phyloP scores from a whole-genome alignment of 2,113 vertebrate genomes.

The Rhodinocichla rosea region DNA sequence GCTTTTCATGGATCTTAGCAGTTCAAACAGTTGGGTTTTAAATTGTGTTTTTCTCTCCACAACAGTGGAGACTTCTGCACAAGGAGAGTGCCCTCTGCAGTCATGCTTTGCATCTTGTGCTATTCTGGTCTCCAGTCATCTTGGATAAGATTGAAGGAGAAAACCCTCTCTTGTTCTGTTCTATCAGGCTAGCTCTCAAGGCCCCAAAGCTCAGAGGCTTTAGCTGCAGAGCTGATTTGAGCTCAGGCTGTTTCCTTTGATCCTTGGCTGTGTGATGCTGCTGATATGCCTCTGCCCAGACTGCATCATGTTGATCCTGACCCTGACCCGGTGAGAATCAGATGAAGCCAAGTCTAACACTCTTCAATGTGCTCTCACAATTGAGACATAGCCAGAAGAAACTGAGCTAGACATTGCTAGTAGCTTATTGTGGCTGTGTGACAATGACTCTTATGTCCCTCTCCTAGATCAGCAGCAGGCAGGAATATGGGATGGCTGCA shows the following conservation, averaged over 20 bases:
- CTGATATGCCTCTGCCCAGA: background rate
- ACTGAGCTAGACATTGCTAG: background rate
- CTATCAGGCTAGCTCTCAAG: background rate
- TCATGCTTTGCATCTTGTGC: background rate
- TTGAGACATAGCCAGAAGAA: background rate
- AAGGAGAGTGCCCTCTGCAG: background rate
- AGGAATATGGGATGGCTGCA: background rate
- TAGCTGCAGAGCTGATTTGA: background rate
- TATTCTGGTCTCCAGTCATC: background rate
- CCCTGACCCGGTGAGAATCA: rapidly evolving
- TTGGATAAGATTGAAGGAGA: background rate
- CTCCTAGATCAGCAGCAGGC: background rate
- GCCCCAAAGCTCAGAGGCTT: background rate
- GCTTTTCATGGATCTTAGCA: background rate
- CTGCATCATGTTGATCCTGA: background rate
- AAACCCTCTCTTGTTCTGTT: background rate
- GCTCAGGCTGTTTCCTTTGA: background rate
- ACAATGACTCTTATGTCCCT: too few species aligned
- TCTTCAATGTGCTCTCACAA: background rate
- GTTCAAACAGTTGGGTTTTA: background rate
- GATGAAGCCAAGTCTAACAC: background rate
- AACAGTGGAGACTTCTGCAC: background rate
- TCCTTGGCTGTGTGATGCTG: background rate
- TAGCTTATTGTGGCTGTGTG: background rate
- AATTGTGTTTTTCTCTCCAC: background rate